A percentile compares a stretch with the other conserved stretches of the same genome.
Evolutionary conservation across 2,797 vertebrate genomes (phyloP).

Genomic region (Eulemur coronatus): DNA sequence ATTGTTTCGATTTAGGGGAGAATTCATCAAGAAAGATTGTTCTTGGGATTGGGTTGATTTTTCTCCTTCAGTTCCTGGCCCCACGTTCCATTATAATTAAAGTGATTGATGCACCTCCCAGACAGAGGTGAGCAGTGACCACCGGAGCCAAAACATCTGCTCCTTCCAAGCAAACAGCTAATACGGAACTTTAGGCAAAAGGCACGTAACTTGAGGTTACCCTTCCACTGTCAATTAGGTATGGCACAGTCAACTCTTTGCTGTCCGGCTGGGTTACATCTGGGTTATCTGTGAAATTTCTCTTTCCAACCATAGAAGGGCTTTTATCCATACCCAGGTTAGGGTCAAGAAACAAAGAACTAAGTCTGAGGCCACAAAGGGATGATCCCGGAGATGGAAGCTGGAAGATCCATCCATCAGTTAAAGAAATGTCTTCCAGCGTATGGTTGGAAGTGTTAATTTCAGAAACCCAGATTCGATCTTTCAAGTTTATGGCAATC

Average conservation of each 20-base stretch:
- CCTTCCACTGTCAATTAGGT: conserved; percentile 66
- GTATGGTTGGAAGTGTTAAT: neutral
- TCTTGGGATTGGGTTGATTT: conserved; percentile 92
- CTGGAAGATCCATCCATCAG: neutral
- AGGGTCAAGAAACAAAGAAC: conserved; percentile 34
- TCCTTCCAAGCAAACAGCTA: conserved; percentile 77
- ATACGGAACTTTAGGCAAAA: conserved; percentile 76
- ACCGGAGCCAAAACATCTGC: conserved; percentile 86
- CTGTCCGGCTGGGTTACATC: conserved; percentile 50
- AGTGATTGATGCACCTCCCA: conserved; percentile 89
- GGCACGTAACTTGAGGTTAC: conserved; percentile 67
- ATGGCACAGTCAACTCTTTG: conserved; percentile 65
- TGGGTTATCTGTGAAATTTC: conserved; percentile 61
- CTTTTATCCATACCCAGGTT: neutral
- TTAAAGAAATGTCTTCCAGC: neutral
- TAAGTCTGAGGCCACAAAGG: neutral
- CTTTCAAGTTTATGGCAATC: neutral
- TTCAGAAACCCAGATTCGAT: neutral
- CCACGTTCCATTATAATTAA: conserved; percentile 89
- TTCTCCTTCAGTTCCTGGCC: conserved; percentile 89
- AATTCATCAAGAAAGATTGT: conserved; percentile 98
- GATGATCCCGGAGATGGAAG: neutral
- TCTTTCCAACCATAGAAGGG: neutral
- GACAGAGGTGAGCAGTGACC: conserved; percentile 89
- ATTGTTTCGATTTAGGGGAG: conserved; percentile 97